These are phyloP conservation scores for Gila robusta DNA, from an alignment of 2,797 vertebrate genomes.

Conservation along the genomic window DNA sequence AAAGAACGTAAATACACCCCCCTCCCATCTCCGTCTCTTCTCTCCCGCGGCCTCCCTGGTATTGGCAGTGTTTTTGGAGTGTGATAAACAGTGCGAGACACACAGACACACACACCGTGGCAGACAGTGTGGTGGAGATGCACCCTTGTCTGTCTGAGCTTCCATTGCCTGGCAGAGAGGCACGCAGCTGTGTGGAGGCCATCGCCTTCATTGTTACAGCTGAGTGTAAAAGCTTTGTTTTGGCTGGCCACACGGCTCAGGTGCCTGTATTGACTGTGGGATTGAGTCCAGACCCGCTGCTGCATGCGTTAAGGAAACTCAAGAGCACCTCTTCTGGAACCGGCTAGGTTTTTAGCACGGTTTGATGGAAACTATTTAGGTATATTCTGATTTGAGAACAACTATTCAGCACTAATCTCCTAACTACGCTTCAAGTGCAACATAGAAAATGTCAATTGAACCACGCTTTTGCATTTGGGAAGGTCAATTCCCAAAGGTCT, in stretches of 20 bases:
- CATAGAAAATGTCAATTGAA: background rate
- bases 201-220: conserved; percentile 38
- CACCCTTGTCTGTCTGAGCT: conserved; percentile 55
- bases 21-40: conserved; percentile 63
- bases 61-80: conserved; percentile 62
- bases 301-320: background rate
- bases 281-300: conserved; percentile 1
- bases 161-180: conserved; percentile 40
- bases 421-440: background rate
- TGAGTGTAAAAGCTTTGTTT: conserved; percentile 65
- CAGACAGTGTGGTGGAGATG: conserved; percentile 56
- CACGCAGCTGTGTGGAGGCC: conserved; percentile 5
- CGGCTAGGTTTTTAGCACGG: background rate
- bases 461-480: conserved; percentile 5
- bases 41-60: conserved; percentile 53
- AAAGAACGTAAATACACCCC: background rate
- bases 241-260: conserved; percentile 57
- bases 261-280: conserved; percentile 12
- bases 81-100: conserved; percentile 68
- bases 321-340: conserved; percentile 18
- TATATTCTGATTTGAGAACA: conserved; percentile 20
- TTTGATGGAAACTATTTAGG: conserved; percentile 5
- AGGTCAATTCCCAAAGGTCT: conserved; percentile 1
- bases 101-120: conserved; percentile 25
- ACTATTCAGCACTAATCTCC: background rate